Conservation (phyloP, 2,888 invertebrate species). For the Tipula helvola region DNA sequence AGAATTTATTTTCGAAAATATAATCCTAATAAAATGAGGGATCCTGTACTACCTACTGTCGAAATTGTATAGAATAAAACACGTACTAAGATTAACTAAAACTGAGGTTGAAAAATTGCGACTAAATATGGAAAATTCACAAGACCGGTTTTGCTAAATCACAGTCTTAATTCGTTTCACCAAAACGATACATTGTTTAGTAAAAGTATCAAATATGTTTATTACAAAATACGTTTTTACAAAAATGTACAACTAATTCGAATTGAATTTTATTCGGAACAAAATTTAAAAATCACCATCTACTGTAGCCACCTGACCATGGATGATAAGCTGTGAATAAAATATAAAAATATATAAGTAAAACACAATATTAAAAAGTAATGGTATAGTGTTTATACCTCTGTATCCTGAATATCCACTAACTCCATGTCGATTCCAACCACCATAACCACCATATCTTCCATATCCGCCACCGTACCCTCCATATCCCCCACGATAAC, state of each 20-base stretch:
- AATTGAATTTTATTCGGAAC: background rate
- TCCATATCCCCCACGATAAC: background rate
- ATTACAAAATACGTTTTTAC: background rate
- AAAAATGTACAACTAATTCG: background rate
- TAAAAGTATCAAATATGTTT: background rate
- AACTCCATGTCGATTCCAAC: background rate
- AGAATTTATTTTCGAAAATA: too few species aligned
- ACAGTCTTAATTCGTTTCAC: too few species aligned
- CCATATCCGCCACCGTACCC: background rate
- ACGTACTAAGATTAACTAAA: too few species aligned
- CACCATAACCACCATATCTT: background rate
- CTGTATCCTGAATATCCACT: background rate
- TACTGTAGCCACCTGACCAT: background rate
- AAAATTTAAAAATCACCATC: background rate
- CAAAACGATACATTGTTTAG: background rate
- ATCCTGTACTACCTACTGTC: too few species aligned
- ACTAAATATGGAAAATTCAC: too few species aligned
- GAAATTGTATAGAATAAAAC: too few species aligned
- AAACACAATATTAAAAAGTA: background rate
- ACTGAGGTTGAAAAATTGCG: too few species aligned
- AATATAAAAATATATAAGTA: background rate
- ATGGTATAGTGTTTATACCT: background rate
- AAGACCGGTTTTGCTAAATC: too few species aligned
- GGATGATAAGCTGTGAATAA: background rate
- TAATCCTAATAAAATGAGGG: too few species aligned